Conservation (phyloP, 2,888 invertebrate species). For the Caenorhabditis sp. region DNA sequence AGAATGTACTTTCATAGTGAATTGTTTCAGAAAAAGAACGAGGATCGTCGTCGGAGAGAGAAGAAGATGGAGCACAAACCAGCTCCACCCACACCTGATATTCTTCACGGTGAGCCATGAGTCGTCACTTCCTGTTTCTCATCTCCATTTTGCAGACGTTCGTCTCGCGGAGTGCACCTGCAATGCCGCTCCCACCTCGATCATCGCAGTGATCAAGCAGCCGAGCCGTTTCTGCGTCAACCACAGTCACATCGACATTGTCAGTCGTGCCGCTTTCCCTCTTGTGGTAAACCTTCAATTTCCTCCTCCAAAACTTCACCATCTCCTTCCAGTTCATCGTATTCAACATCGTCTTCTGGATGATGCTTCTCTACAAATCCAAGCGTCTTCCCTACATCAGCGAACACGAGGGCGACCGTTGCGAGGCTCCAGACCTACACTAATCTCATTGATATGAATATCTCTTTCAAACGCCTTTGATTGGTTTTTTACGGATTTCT, state of each 20-base stretch:
- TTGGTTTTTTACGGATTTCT: slow-evolving; percentile 47
- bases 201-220: slow-evolving; percentile 69
- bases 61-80: slow-evolving; percentile 72
- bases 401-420: slow-evolving; percentile 61
- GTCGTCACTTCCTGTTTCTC: too few relatives aligned
- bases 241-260: slow-evolving; percentile 76
- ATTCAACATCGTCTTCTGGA: slow-evolving; percentile 77
- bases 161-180: slow-evolving; percentile 77
- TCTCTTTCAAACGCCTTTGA: slow-evolving; percentile 46
- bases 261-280: slow-evolving; percentile 72
- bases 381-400: slow-evolving; percentile 71
- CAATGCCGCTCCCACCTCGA: slow-evolving; percentile 65
- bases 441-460: slow-evolving; percentile 27
- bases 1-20: too few relatives aligned
- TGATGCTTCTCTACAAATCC: slow-evolving; percentile 73
- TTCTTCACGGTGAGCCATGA: slow-evolving; percentile 73
- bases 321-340: slow-evolving; percentile 69
- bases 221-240: slow-evolving; percentile 70
- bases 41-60: slow-evolving; percentile 68
- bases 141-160: slow-evolving; percentile 64
- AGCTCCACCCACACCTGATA: slow-evolving; percentile 75
- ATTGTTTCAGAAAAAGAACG: slow-evolving; percentile 69
- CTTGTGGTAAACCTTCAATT: slow-evolving; percentile 52
- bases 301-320: not conserved
- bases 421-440: slow-evolving; percentile 53